Evolutionary conservation across 1,140 invertebrate species (phyloP).

Genomic region (Nasonia longicornis): DNA sequence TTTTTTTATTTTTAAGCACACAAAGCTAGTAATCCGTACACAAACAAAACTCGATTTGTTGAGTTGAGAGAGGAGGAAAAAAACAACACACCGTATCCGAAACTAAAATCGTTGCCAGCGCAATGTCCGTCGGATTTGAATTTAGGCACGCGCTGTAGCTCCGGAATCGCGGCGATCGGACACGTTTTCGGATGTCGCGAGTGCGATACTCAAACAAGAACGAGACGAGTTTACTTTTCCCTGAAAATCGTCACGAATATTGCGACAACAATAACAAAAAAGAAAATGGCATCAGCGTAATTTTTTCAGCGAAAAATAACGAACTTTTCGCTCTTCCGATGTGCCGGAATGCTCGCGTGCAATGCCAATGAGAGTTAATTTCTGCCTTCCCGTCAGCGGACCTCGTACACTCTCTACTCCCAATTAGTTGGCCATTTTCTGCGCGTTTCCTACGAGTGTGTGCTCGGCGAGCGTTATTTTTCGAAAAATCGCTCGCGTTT

Average conservation of each 20-base stretch:
- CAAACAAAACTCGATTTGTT: slow-evolving; percentile 26
- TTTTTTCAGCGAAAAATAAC: neutral
- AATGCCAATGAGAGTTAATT: slow-evolving; percentile 34
- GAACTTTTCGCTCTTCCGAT: slow-evolving; percentile 11
- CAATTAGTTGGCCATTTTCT: slow-evolving; percentile 29
- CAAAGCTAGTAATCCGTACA: neutral
- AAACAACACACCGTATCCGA: neutral
- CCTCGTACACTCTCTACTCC: neutral
- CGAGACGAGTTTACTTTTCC: neutral
- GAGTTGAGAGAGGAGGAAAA: slow-evolving; percentile 1
- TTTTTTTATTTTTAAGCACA: neutral
- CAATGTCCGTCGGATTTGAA: slow-evolving; percentile 42
- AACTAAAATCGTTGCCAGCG: slow-evolving; percentile 22
- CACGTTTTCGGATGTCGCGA: slow-evolving; percentile 28
- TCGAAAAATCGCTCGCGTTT: neutral
- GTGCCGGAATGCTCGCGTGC: slow-evolving; percentile 29
- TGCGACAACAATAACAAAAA: no score
- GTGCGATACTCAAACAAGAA: slow-evolving; percentile 15
- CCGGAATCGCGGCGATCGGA: neutral
- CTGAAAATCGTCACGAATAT: neutral
- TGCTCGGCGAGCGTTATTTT: neutral
- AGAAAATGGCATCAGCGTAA: neutral
- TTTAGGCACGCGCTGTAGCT: slow-evolving; percentile 20
- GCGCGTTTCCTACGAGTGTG: slow-evolving; percentile 27
- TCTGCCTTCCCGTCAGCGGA: slow-evolving; percentile 13